Evolutionary conservation across 2,888 invertebrate species (phyloP), one percentile per base, ranked within the genome.

Genomic region (Philhelius pedissequus): DNA sequence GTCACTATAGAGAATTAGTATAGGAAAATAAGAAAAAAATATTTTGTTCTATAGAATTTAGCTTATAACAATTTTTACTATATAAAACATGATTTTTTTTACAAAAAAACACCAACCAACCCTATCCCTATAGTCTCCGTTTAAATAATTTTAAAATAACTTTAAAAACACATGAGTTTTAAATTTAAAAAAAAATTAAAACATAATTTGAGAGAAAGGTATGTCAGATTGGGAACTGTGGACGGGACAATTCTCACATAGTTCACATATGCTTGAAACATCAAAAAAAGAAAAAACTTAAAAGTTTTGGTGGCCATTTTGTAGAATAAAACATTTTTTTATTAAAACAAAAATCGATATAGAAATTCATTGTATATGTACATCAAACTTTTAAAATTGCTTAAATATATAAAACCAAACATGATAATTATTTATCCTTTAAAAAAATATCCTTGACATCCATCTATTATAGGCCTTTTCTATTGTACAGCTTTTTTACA

Each of bases 141-240:
- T 84, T 84, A 84, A 84, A 84, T 84, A 84, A 84, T 84, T 84
- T 84, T 84, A 84, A 84, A 84, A 84, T 84, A 80, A 75, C 66
- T 76, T 84, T 80, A 60, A 84, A 80, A 84, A 84, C 76, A 80
- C 80, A 80, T 70, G 54, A 69, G 73, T 78, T 70, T 30, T 60
- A 68, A 30, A 25, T 35, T 13, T 40, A 32, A 30, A 22, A 45
- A 64, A 68, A 69, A 48, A 68, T 77, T 35, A 75, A 84, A 84
- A 86, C 68, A 15, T 86, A 87, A 87, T 87, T 88, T 88, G 87
- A 88, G 88, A 88, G 87, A 86, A 86, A 87, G 86, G 86, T 90
- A 86, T 92, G 93, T 93, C 94, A 95, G 94, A 95, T 95, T 95
- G 94, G 94, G 94, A 94, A 94, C 94, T 94, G 94, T 94, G 94